These are phyloP conservation scores for Leptosomus discolor DNA, from an alignment of 2,113 vertebrate genomes.

Conservation along the genomic window DNA sequence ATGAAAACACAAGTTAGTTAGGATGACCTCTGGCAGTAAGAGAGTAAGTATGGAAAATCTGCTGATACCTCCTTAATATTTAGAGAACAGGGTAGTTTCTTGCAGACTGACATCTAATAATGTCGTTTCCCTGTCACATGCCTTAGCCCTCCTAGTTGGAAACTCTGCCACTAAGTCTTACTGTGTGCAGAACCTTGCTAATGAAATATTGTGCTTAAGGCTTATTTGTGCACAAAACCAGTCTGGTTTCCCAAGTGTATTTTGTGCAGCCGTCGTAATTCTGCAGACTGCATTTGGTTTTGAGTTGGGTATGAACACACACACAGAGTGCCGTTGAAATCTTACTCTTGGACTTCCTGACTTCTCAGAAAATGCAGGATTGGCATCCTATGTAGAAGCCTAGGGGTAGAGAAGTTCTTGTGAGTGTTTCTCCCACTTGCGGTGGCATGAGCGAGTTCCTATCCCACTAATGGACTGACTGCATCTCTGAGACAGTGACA, in stretches of 20 bases:
- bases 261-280: neutral
- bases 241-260: neutral
- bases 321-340: neutral
- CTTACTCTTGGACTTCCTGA: neutral
- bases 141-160: neutral
- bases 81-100: neutral
- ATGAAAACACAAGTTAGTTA: neutral
- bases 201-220: neutral
- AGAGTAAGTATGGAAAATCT: neutral
- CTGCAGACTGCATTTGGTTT: neutral
- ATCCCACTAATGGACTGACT: fast-evolving
- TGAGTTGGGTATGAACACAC: neutral
- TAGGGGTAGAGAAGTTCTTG: neutral
- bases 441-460: fast-evolving
- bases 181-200: neutral
- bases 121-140: neutral
- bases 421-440: neutral
- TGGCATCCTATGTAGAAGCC: neutral
- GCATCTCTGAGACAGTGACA: neutral
- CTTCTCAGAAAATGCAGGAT: neutral
- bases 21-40: neutral
- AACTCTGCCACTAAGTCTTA: neutral
- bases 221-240: neutral
- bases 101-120: neutral
- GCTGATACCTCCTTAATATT: neutral